Base-by-base conservation (phyloP, 2,113 vertebrate species). In the Mormoops blainvillei region DNA sequence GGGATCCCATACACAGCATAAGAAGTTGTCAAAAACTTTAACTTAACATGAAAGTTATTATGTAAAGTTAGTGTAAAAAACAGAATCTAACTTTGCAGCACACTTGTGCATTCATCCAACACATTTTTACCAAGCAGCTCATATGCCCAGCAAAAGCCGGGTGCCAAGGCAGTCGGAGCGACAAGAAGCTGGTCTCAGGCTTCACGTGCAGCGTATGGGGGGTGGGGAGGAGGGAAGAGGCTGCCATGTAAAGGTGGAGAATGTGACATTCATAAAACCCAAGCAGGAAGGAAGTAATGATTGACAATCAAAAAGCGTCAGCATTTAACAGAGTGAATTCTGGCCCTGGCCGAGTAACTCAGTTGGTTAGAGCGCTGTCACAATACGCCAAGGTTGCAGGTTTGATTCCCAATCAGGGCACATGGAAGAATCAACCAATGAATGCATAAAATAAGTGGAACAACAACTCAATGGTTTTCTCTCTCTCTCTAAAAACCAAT, bases 11-110 rank as follows among this genome's bases (percentile, higher is more conserved):
- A 24, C 1, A 54, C n/a, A 84, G 50, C 36, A n/a, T 6, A 58
- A n/a, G 20, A 92, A 85, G 24, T 41, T 50, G 36, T 80, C 61
- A 80, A 91, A 73, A 84, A 41, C 43, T 92, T 87, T 33, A 78
- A 77, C 31, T 86, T 41, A 36, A 80, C 9, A 28, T 41, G 52
- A 86, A 89, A 65, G 74, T 68, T 41, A 84, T 58, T 67, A 41
- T 31, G 61, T 33, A 54, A 91, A 84, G 18, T 91, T 20, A 41
- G 8, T 76, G 54, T 31, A 89, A 67, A 87, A n/a, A 41, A 1
- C 31, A 74, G 74, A 76, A 54, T 63, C 56, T 77, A 77, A 81
- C 50, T 96, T 84, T 80, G 45, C 5, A 19, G 18, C 43, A 43
- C 38, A 71, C 26, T 73, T 61, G 45, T 3, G 36, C 14, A 45